phyloP scores from a whole-genome alignment of 2,888 invertebrate species.

The Smittia sp. region DNA sequence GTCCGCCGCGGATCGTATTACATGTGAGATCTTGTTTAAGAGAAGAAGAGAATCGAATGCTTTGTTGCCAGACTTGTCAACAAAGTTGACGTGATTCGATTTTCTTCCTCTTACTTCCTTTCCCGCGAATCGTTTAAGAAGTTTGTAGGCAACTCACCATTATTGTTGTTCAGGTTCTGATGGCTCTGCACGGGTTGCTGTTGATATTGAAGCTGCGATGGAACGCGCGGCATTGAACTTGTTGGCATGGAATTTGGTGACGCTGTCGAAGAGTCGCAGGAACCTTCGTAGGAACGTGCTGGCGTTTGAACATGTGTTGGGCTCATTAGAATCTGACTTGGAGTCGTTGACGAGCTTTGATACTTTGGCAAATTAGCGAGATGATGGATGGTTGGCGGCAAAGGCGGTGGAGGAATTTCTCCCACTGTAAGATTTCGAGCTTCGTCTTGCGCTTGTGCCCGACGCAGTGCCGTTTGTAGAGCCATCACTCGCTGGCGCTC shows the following conservation, averaged over 20 bases:
- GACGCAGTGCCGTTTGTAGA: constrained; percentile 74
- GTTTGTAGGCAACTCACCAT: no score
- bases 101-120: no score
- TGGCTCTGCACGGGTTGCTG: no score
- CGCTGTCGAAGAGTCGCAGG: constrained; percentile 63
- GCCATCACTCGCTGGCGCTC: constrained; percentile 90
- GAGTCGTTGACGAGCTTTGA: constrained; percentile 43
- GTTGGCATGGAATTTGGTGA: constrained; percentile 55
- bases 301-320: constrained; percentile 52
- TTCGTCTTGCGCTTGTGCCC: constrained; percentile 85
- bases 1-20: no score
- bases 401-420: constrained; percentile 55
- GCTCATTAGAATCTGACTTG: constrained; percentile 55
- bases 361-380: constrained; percentile 18
- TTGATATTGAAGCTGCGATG: neutral
- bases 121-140: no score
- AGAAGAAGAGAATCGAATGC: no score
- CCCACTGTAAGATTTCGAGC: constrained; percentile 57
- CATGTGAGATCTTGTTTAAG: no score
- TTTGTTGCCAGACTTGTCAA: no score
- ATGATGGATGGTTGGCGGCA: constrained; percentile 44
- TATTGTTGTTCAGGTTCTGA: no score
- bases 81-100: no score
- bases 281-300: constrained; percentile 50
- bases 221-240: neutral